Conservation (phyloP, 1,140 invertebrate genomes). For the Telenomus remus region DNA sequence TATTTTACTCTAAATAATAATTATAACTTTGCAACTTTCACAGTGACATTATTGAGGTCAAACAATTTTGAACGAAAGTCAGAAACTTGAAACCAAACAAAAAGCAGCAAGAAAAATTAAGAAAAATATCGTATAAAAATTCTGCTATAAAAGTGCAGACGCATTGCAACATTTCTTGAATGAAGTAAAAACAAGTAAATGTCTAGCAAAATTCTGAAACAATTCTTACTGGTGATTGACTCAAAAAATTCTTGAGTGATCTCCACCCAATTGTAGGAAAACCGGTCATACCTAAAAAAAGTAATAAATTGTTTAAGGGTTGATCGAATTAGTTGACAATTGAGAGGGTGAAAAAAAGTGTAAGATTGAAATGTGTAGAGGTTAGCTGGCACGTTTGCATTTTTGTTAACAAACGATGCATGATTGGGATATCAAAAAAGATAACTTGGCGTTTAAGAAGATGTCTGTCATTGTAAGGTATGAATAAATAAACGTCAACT, state of each 20-base stretch:
- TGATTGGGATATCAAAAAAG: neutral
- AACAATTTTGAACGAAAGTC: too few species aligned
- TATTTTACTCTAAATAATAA: neutral
- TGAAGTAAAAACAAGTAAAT: neutral
- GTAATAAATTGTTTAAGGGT: too few species aligned
- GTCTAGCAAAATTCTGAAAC: neutral
- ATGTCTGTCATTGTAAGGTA: neutral
- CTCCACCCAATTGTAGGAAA: slow-evolving; percentile 84
- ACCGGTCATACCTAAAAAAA: slow-evolving; percentile 67
- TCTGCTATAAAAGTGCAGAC: too few species aligned
- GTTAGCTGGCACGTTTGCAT: slow-evolving; percentile 11
- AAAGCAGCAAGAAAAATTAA: too few species aligned
- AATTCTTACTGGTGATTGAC: slow-evolving; percentile 81
- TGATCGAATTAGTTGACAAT: too few species aligned
- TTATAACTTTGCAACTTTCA: neutral
- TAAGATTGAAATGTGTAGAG: slow-evolving; percentile 4
- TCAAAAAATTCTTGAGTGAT: slow-evolving; percentile 86
- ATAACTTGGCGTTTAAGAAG: neutral
- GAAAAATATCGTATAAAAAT: too few species aligned
- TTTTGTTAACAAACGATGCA: neutral
- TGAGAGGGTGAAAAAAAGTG: neutral
- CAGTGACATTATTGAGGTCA: too few species aligned
- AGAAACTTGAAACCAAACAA: too few species aligned
- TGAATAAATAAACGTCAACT: slow-evolving; percentile 59
- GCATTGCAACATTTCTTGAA: too few species aligned